Conservation (phyloP, 2,113 vertebrate species). For the Cyphomyrus discorhynchus region DNA sequence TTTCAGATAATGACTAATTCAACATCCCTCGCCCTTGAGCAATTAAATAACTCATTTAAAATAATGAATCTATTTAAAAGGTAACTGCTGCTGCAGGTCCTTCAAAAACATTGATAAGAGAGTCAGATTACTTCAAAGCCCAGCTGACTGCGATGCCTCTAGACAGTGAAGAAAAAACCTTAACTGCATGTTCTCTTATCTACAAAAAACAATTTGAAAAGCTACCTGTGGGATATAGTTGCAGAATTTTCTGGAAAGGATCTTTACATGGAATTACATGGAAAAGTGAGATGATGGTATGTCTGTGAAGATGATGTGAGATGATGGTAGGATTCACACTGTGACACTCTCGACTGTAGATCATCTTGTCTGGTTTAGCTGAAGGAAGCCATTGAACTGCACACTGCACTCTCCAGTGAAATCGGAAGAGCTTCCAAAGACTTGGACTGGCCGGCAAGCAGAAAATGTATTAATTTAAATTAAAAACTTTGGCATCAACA, state of each 20-base stretch:
- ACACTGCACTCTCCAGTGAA: neutral
- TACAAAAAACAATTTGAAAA: neutral
- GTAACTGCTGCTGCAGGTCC: neutral
- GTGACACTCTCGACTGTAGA: neutral
- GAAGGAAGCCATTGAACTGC: neutral
- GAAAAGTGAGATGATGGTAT: neutral
- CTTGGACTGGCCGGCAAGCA: neutral
- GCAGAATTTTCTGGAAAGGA: neutral
- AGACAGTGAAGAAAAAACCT: neutral
- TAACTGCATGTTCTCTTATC: neutral
- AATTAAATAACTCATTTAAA: neutral
- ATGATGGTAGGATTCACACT: neutral
- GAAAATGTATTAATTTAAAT: neutral
- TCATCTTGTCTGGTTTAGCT: neutral
- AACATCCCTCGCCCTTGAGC: neutral
- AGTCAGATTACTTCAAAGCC: neutral
- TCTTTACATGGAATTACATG: neutral
- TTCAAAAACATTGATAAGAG: neutral
- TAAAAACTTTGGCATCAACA: neutral
- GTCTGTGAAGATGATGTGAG: neutral
- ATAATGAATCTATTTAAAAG: neutral
- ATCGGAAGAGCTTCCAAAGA: neutral
- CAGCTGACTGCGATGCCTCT: neutral
- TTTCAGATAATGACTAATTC: neutral
- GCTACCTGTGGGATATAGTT: neutral